Percentiles rank a stretch among this genome's conserved stretches.
These are phyloP conservation scores for Zaprionus kolodkinae DNA, from an alignment of 1,140 invertebrate genomes.

Conservation along the genomic window DNA sequence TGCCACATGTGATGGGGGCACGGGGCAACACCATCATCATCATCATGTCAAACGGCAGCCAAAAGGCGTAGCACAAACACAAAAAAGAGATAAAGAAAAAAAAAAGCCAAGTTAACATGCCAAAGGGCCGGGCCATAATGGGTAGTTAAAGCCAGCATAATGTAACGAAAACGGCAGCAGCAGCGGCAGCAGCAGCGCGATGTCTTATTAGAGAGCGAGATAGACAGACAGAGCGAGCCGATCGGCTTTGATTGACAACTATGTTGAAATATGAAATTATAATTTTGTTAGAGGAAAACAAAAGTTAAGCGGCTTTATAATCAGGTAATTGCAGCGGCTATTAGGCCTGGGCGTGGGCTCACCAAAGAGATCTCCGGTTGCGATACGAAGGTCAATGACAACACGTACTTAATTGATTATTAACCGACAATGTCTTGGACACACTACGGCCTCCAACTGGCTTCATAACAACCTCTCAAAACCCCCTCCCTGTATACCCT, in stretches of 20 bases:
- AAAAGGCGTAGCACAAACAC: neutral
- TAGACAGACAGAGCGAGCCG: slow-evolving; percentile 16
- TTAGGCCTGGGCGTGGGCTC: slow-evolving; percentile 66
- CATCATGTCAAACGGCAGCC: slow-evolving; percentile 78
- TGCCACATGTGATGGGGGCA: slow-evolving; percentile 55
- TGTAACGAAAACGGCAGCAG: neutral
- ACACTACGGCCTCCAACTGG: neutral
- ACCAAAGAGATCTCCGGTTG: slow-evolving; percentile 39
- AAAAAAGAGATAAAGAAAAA: slow-evolving; percentile 14
- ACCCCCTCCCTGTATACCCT: slow-evolving; percentile 17
- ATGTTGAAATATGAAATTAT: slow-evolving; percentile 83
- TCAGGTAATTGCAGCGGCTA: slow-evolving; percentile 76
- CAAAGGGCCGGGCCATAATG: slow-evolving; percentile 45
- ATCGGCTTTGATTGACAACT: slow-evolving; percentile 75
- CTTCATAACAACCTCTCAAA: neutral
- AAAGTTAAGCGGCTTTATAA: slow-evolving; percentile 76
- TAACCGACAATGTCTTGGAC: slow-evolving; percentile 56
- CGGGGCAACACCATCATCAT: slow-evolving; percentile 28
- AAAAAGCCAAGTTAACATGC: slow-evolving; percentile 58
- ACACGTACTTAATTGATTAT: slow-evolving; percentile 76
- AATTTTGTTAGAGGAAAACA: slow-evolving; percentile 67
- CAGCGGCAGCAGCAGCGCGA: slow-evolving; percentile 15
- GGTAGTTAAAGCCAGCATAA: slow-evolving; percentile 21
- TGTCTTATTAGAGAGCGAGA: slow-evolving; percentile 45
- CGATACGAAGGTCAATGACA: slow-evolving; percentile 78